Evolutionary conservation across 2,797 vertebrate species (phyloP).

Genomic region (Cossypha dichroa): DNA sequence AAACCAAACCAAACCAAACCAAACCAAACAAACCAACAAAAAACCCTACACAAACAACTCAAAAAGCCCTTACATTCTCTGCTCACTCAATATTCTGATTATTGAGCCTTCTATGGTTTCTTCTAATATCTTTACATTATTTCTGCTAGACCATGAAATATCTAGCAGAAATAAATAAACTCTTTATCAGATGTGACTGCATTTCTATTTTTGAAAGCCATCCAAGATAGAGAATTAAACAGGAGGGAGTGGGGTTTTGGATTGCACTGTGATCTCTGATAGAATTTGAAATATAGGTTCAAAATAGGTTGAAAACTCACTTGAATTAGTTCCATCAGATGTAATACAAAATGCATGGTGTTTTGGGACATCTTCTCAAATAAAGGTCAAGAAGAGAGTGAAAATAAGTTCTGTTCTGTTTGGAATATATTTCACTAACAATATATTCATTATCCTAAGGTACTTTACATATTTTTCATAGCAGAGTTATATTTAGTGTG

Average conservation of each 20-base stretch:
- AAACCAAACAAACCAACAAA: neutral
- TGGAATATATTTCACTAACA: neutral
- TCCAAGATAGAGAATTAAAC: neutral
- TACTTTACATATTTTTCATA: constrained; percentile 2
- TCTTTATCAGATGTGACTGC: neutral
- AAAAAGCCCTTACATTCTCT: neutral
- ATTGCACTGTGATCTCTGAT: neutral
- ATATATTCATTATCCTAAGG: neutral
- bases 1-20: too few relatives aligned
- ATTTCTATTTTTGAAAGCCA: neutral
- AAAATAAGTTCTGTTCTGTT: neutral
- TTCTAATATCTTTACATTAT: neutral
- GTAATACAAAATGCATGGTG: neutral
- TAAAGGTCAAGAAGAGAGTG: neutral
- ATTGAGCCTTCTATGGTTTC: neutral
- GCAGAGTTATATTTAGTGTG: neutral
- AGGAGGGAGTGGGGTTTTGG: neutral
- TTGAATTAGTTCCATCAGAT: neutral
- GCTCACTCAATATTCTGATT: neutral
- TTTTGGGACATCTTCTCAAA: neutral
- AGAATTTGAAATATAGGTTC: neutral
- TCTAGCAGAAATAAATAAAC: neutral
- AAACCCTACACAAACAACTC: neutral
- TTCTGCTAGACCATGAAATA: neutral
- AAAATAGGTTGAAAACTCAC: neutral